phyloP scores from a whole-genome alignment of 2,797 vertebrate genomes.

The Triplophysa yarkandensis region DNA sequence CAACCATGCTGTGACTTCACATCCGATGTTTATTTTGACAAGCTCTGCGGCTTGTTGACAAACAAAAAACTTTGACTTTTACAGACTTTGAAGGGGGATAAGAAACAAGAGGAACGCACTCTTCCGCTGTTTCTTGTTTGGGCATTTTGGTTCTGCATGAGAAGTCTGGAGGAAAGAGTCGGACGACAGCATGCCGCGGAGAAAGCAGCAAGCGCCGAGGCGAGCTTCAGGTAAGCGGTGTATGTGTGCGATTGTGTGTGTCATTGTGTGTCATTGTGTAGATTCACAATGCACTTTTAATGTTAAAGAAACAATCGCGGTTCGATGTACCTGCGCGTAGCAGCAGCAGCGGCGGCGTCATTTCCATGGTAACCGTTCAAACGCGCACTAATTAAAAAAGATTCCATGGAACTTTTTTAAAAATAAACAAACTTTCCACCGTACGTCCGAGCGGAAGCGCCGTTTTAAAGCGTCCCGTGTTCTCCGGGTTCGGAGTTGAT shows the following conservation, averaged over 20 bases:
- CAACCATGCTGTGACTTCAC: constrained; percentile 62
- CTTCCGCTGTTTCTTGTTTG: constrained; percentile 35
- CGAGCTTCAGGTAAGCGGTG: constrained; percentile 90
- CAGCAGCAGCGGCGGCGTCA: too few relatives aligned
- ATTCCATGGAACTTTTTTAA: too few relatives aligned
- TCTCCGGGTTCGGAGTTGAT: constrained; percentile 48
- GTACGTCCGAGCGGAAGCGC: constrained; percentile 6
- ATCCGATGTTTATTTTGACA: constrained; percentile 18
- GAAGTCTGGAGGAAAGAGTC: constrained; percentile 89
- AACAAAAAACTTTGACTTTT: constrained; percentile 26
- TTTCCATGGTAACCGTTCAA: too few relatives aligned
- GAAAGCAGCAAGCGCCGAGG: constrained; percentile 97
- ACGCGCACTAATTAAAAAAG: too few relatives aligned
- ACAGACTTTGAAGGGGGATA: constrained; percentile 39
- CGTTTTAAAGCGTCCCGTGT: constrained; percentile 41
- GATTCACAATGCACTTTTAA: too few relatives aligned
- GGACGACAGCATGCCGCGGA: constrained; percentile 91
- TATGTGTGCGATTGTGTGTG: constrained; percentile 8
- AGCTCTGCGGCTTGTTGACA: constrained; percentile 18
- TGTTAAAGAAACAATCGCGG: too few relatives aligned
- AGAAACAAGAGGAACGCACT: constrained; percentile 51
- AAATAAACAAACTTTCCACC: constrained; percentile 30
- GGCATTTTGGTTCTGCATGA: constrained; percentile 83
- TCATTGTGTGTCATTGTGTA: too few relatives aligned
- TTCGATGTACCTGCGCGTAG: too few relatives aligned